Evolutionary conservation across 2,888 invertebrate species (phyloP), one percentile per base, ranked within the genome.

Genomic region (Plagodis pulveraria): DNA sequence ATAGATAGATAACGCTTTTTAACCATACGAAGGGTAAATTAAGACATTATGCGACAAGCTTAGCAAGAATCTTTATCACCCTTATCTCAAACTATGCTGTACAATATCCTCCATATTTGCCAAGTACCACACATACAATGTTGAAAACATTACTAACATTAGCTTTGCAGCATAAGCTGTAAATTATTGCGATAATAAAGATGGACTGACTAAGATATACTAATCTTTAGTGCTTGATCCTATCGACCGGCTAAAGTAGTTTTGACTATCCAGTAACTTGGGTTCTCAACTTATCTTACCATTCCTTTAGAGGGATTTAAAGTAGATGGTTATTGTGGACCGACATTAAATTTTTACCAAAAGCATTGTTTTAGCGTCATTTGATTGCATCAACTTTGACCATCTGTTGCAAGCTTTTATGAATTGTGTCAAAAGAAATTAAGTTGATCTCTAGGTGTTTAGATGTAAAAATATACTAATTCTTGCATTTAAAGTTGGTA

Each of bases 131-230:
- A 44, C 46, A 12, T 61, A 61, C 60, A 61, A 53, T 52, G 60
- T 61, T 61, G 60, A 52, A 56, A 61, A 56, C 60, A 56, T 61
- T 56, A 61, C 46, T 56, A 50, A 52, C 60, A 61, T 61, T 61
- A 61, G 56, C 52, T 33, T 52, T 41, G 41, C 40, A 40, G 52
- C 49, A 56, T 52, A 52, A 60, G 60, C 56, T 52, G 52, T 61
- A 61, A 61, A 61, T 61, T 61, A 61, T 61, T 52, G 45, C 33
- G 52, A 61, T 61, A 61, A 61, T 61, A 61, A 61, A 61, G 60
- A 61, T 61, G 60, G 60, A 61, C 56, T 56, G 45, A 41, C 56
- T 49, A 34, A 61, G 60, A 61, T 61, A 61, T 36, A 61, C 60
- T 52, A 50, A 61, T 61, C 60, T 61, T 52, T 61, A 61, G 56